Percentiles rank a stretch among this genome's conserved stretches.
Evolutionary conservation across 2,113 vertebrate species (phyloP).

Genomic region (Bolborhynchus lineola): DNA sequence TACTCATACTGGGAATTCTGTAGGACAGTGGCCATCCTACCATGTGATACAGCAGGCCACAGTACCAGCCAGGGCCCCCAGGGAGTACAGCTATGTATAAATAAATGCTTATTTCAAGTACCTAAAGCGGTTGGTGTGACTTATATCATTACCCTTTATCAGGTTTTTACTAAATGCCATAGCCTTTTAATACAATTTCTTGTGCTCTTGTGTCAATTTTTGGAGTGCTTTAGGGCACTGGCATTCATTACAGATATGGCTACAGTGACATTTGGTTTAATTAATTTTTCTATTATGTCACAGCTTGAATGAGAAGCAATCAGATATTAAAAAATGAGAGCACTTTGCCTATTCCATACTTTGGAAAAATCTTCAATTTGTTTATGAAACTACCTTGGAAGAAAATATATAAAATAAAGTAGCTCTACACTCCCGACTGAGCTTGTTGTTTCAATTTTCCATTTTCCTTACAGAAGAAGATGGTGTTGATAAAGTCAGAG

Average conservation of each 20-base stretch:
- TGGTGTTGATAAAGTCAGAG: neutral
- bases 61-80: neutral
- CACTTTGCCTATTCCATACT: neutral
- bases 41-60: neutral
- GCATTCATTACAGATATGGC: constrained; percentile 31
- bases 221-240: neutral
- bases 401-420: neutral
- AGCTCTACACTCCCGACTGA: neutral
- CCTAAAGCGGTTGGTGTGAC: neutral
- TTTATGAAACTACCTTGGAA: neutral
- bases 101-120: neutral
- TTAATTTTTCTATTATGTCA: constrained; percentile 41
- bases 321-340: neutral
- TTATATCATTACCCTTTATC: neutral
- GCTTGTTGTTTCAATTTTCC: rapidly evolving
- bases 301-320: constrained; percentile 29
- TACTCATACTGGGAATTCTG: neutral
- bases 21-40: neutral
- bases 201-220: neutral
- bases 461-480: neutral
- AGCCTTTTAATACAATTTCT: constrained; percentile 20
- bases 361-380: neutral
- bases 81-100: neutral
- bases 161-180: neutral
- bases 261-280: constrained; percentile 40